Percentiles rank a stretch among this genome's conserved stretches.
Evolutionary conservation across 2,888 invertebrate genomes (phyloP).

Genomic region (Yponomeuta malinellus): DNA sequence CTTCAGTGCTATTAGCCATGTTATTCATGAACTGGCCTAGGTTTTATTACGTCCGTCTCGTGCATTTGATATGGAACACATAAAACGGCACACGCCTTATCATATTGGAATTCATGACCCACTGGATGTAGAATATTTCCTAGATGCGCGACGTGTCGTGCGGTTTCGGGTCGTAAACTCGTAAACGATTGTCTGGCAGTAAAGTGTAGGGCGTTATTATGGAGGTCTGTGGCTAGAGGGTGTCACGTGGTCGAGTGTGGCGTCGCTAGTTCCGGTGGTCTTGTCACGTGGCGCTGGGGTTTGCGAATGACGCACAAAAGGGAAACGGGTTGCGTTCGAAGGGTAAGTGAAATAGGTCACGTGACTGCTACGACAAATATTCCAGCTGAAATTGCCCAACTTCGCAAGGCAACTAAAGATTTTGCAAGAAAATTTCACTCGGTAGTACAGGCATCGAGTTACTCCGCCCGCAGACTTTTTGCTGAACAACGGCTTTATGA

Average conservation of each 20-base stretch:
- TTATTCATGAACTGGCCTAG: background rate
- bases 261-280: slow-evolving; percentile 1
- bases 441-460: background rate
- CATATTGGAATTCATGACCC: background rate
- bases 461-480: background rate
- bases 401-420: background rate
- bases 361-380: background rate
- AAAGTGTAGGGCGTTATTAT: background rate
- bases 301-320: slow-evolving; percentile 28
- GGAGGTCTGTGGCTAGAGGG: background rate
- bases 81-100: slow-evolving; percentile 1
- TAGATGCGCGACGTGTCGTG: slow-evolving; percentile 6
- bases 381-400: slow-evolving; percentile 10
- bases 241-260: background rate
- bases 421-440: slow-evolving; percentile 7
- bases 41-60: background rate
- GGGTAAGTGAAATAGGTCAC: background rate
- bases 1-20: slow-evolving; percentile 1
- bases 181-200: slow-evolving; percentile 7
- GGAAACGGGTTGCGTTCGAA: slow-evolving; percentile 26
- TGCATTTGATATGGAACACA: background rate
- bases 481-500: slow-evolving; percentile 5
- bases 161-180: slow-evolving; percentile 3
- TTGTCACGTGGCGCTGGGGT: slow-evolving; percentile 17
- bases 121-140: slow-evolving; percentile 6